Evolutionary conservation across 2,797 vertebrate genomes (phyloP).

Genomic region (Corythornis leucogaster): DNA sequence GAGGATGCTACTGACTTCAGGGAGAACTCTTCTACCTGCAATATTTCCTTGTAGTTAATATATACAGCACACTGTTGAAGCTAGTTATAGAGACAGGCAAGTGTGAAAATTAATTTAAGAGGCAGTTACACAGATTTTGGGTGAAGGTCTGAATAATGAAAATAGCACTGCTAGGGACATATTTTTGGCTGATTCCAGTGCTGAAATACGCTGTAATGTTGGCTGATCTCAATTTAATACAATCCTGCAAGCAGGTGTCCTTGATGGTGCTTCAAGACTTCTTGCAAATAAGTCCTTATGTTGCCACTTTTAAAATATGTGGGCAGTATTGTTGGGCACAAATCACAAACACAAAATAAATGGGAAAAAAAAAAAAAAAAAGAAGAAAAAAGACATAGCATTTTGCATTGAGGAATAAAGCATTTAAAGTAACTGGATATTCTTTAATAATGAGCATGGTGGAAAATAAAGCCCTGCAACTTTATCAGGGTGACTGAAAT

Average conservation of each 20-base stretch:
- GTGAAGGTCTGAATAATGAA: slow-evolving; percentile 71
- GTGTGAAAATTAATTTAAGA: slow-evolving; percentile 67
- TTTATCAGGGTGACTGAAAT: not conserved
- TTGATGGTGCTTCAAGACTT: slow-evolving; percentile 63
- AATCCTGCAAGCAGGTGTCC: slow-evolving; percentile 62
- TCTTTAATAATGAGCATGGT: not conserved
- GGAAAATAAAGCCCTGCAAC: not conserved
- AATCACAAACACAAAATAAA: slow-evolving; percentile 46
- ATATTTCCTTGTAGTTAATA: slow-evolving; percentile 56
- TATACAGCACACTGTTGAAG: slow-evolving; percentile 27
- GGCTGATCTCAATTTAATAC: slow-evolving; percentile 58
- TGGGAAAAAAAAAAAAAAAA: not conserved
- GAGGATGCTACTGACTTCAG: slow-evolving; percentile 43
- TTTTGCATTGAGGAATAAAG: slow-evolving; percentile 1
- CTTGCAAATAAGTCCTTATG: slow-evolving; percentile 71
- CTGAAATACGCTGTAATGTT: slow-evolving; percentile 32
- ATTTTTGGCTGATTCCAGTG: slow-evolving; percentile 49
- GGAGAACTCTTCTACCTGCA: slow-evolving; percentile 60
- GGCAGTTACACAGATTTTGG: slow-evolving; percentile 67
- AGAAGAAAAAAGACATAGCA: not conserved
- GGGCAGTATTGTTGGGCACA: slow-evolving; percentile 61
- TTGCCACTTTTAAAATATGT: slow-evolving; percentile 60
- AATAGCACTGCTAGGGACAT: slow-evolving; percentile 64
- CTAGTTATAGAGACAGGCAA: slow-evolving; percentile 57
- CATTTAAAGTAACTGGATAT: not conserved